Evolutionary conservation across 2,113 vertebrate genomes (phyloP).

Genomic region (Poecile atricapillus): DNA sequence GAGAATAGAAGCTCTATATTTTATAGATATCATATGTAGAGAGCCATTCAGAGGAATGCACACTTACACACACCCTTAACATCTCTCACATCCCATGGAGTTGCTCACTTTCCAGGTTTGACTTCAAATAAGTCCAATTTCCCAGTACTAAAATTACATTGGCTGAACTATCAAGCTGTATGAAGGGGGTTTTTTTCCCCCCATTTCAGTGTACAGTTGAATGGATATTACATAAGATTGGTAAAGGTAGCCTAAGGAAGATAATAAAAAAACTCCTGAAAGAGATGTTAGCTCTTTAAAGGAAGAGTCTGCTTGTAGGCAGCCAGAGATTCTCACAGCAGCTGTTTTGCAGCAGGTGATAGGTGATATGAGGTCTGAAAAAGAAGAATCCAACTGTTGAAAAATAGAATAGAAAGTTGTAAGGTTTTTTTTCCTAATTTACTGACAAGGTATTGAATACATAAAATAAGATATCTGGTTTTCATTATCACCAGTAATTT

Average conservation of each 20-base stretch:
- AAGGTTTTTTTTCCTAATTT: fast-evolving
- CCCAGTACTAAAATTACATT: not conserved
- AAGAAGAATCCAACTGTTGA: not conserved
- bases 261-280: not conserved
- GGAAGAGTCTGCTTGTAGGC: not conserved
- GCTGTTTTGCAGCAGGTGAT: not conserved
- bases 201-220: not conserved
- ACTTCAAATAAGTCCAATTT: not conserved
- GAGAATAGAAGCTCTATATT: not conserved
- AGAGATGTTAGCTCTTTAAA: not conserved
- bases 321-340: not conserved
- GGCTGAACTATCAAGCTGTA: not conserved
- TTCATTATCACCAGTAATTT: not conserved
- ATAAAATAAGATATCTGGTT: not conserved
- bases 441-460: not conserved
- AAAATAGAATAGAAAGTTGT: not conserved
- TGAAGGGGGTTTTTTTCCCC: fast-evolving
- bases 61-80: not conserved
- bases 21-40: not conserved
- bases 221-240: not conserved
- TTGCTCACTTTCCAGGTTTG: not conserved
- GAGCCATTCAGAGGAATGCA: not conserved
- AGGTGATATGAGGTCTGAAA: not conserved
- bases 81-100: not conserved
- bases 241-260: not conserved